Evolutionary conservation across 1,140 invertebrate species (phyloP), one percentile per base, ranked within the genome.

Genomic region (Brachionus koreanus): DNA sequence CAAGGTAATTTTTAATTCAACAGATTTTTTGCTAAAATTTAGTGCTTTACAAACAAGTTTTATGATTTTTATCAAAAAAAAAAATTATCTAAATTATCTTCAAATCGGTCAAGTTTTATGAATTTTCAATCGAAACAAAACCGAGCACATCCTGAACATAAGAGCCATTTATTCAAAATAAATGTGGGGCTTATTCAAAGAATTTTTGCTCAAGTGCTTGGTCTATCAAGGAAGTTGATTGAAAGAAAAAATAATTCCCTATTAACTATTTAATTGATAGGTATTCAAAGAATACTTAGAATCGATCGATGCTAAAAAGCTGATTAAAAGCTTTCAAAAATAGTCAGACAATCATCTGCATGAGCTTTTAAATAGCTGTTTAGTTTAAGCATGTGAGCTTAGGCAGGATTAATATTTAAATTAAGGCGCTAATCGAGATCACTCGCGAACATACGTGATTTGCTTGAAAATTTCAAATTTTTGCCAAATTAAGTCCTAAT

Each of bases 401-500:
- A 19, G 49, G 19, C 49, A 57, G 49, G 49, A 57, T 57, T 57
- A 19, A 19, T 23, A 9, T 52, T 57, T 25, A 19, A 23, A 2
- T 29, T 29, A 29, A 57, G 49, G 49, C 49, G 49, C 49, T 3
- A 65, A n/a, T n/a, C 12, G 29, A 65, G 63, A n/a, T 9, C 49
- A 52, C 19, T 52, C 49, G 19, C n/a, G n/a, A 16, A 5, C 3
- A 52, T 52, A 69, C 65, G 65, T 69, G 65, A 23, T 43, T 69
- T 39, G 37, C 13, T 5, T 12, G 0, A 10, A 0, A 16, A n/a
- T 69, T 69, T 16, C 6, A 69, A 9, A 6, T 37, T 16, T 69
- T 69, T 69, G 35, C 5, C 65, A 69, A 69, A 69, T 69, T 69
- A 69, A 69, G 37, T 39, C 19, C 65, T 39, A 37, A 69, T 69